Percentiles rank a stretch among this genome's conserved stretches.
These are phyloP conservation scores for Balaeniceps rex DNA, from an alignment of 2,113 vertebrate species.

Conservation along the genomic window DNA sequence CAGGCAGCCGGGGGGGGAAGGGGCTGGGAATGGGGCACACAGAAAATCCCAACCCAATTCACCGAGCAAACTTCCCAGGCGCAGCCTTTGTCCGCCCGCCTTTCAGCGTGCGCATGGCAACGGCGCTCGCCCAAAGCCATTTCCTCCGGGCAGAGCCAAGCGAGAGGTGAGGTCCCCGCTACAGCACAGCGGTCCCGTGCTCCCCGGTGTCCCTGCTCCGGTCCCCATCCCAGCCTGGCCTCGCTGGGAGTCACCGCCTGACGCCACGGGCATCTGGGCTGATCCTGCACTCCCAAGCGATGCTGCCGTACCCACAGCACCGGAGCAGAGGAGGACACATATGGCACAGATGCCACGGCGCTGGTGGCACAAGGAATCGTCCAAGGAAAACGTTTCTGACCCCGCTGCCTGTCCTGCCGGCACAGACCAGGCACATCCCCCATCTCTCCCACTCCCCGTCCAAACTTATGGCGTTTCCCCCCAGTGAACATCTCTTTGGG, in stretches of 20 bases:
- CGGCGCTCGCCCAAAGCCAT: slow-evolving; percentile 4
- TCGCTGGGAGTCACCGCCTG: background rate
- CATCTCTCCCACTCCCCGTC: background rate
- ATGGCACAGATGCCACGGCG: accelerated
- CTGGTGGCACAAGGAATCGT: too few species aligned
- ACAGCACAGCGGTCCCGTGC: background rate
- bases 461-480: background rate
- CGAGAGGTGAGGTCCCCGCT: background rate
- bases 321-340: accelerated
- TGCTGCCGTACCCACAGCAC: accelerated
- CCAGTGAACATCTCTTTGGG: too few species aligned
- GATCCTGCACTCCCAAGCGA: background rate
- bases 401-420: accelerated
- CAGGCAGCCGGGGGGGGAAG: background rate
- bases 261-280: background rate
- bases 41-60: slow-evolving; percentile 10
- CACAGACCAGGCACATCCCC: accelerated
- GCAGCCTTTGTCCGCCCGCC: slow-evolving; percentile 15
- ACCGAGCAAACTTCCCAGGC: background rate
- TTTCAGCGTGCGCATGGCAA: slow-evolving; percentile 56
- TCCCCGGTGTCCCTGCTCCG: accelerated
- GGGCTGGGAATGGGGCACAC: slow-evolving; percentile 34
- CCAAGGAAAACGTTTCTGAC: background rate
- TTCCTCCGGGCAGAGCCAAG: slow-evolving; percentile 41
- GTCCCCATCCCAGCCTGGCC: background rate